These are phyloP conservation scores for Melanotaenia nigrans DNA, from an alignment of 2,797 vertebrate genomes.

Conservation along the genomic window DNA sequence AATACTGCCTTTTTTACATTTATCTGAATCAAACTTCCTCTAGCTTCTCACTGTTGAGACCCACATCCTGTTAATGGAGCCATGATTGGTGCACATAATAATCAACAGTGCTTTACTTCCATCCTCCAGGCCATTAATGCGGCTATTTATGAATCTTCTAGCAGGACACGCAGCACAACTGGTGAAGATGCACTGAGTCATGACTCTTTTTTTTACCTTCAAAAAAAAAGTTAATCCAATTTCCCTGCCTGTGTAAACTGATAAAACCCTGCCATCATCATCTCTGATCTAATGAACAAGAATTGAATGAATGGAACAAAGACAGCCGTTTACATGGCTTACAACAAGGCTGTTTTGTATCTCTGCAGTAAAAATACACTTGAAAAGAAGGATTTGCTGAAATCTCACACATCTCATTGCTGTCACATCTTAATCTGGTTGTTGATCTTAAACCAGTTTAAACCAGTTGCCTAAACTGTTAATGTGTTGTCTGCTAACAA, in stretches of 20 bases:
- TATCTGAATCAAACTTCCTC: conserved; percentile 20
- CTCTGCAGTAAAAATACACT: background rate
- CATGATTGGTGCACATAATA: conserved; percentile 38
- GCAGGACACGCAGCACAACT: conserved; percentile 36
- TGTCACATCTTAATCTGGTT: background rate
- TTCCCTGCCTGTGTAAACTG: conserved; percentile 48
- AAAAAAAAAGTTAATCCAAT: conserved; percentile 55
- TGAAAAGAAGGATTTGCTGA: background rate
- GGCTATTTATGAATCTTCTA: conserved; percentile 62
- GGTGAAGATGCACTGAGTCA: conserved; percentile 36
- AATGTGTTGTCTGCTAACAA: background rate
- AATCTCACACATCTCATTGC: background rate
- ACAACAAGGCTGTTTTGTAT: background rate
- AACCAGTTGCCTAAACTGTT: background rate
- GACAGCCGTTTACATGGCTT: background rate
- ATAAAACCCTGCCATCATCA: conserved; percentile 41
- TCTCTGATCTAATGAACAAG: conserved; percentile 42
- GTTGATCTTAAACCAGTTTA: background rate
- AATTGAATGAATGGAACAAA: conserved; percentile 23
- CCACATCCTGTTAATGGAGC: conserved; percentile 30
- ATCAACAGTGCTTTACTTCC: conserved; percentile 41
- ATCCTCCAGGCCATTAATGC: conserved; percentile 46
- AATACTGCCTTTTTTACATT: conserved; percentile 13
- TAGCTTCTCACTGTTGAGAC: conserved; percentile 8
- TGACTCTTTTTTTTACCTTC: conserved; percentile 15